phyloP scores from a whole-genome alignment of 2,113 vertebrate genomes.

The Uropsilus gracilis region DNA sequence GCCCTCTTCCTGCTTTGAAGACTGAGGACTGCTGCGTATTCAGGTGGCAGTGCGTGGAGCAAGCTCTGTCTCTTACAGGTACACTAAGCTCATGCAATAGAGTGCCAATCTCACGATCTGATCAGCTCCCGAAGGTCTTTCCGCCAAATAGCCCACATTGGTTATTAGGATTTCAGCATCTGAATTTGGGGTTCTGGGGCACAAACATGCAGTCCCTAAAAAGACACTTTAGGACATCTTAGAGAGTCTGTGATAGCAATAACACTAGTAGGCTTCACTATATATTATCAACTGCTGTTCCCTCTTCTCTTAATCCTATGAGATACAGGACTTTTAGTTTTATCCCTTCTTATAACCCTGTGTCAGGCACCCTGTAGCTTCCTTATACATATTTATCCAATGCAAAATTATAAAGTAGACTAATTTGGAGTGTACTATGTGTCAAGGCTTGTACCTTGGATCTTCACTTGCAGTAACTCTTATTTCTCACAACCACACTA shows the following conservation, averaged over 20 bases:
- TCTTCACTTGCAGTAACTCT: neutral
- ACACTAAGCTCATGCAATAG: neutral
- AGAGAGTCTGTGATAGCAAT: neutral
- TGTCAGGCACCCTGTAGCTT: neutral
- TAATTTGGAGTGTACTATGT: neutral
- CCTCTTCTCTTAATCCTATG: neutral
- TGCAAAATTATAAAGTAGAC: neutral
- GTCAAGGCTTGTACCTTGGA: neutral
- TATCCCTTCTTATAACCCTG: neutral
- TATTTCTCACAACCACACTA: neutral
- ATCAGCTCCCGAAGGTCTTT: neutral
- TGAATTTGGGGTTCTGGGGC: too few relatives aligned
- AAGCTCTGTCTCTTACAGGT: neutral
- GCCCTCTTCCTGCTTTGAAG: neutral
- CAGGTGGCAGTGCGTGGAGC: neutral
- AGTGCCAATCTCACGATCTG: neutral
- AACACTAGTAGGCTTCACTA: neutral
- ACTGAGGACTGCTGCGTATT: neutral
- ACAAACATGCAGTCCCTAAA: neutral
- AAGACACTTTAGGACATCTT: neutral
- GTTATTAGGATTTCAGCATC: neutral
- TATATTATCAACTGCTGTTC: neutral
- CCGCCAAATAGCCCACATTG: neutral
- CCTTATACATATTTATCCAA: neutral
- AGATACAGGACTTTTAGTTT: neutral